A percentile compares a stretch with the other conserved stretches of the same genome.
phyloP scores from a whole-genome alignment of 1,140 invertebrate species.

The Metopolophium dirhodum region DNA sequence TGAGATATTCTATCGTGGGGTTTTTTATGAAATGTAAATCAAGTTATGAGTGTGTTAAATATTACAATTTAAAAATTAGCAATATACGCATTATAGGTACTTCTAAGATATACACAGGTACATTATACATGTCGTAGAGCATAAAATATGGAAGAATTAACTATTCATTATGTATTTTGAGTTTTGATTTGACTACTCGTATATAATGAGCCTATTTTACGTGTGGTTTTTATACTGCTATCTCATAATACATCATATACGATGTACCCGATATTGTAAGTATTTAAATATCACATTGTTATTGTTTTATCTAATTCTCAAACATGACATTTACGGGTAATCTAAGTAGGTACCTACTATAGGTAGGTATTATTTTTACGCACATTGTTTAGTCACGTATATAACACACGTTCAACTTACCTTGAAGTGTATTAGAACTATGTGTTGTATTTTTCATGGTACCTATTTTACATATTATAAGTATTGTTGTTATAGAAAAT shows the following conservation, averaged over 20 bases:
- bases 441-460: neutral
- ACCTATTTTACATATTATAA: neutral
- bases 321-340: neutral
- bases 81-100: too few species aligned
- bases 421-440: neutral
- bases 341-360: neutral
- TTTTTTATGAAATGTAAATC: too few species aligned
- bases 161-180: neutral
- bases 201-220: neutral
- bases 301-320: neutral
- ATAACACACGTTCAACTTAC: neutral
- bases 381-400: constrained; percentile 19
- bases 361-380: neutral
- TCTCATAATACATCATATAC: neutral
- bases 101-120: too few species aligned
- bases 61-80: neutral
- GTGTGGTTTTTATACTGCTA: neutral
- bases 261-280: neutral
- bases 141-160: too few species aligned
- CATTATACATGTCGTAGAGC: too few species aligned
- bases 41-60: neutral
- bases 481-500: neutral
- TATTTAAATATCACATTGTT: neutral
- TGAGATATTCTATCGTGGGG: too few species aligned
- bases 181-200: too few species aligned